These are phyloP conservation scores for Epizoanthus illoricatus DNA, from an alignment of 92 coral and sea anemone genomes.

Conservation along the genomic window DNA sequence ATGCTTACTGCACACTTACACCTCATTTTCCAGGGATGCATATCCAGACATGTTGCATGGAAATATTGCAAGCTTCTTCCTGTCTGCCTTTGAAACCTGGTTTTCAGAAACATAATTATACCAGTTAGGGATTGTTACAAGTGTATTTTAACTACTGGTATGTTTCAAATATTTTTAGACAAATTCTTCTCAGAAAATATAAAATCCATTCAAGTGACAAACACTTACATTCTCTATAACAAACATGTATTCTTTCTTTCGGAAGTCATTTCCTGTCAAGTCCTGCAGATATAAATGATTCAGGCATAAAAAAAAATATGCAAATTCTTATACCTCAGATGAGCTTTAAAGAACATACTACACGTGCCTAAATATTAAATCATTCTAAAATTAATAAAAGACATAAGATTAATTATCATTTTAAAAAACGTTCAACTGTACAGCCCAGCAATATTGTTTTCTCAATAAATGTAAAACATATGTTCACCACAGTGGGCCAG, in stretches of 20 bases:
- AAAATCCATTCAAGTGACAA: neutral
- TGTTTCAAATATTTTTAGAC: too few relatives aligned
- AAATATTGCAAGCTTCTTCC: slow-evolving; percentile 95
- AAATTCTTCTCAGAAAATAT: neutral
- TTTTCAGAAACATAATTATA: neutral
- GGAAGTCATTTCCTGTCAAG: slow-evolving; percentile 65
- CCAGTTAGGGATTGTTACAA: neutral
- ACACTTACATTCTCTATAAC: slow-evolving; percentile 90
- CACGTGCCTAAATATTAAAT: too few relatives aligned
- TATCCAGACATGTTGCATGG: slow-evolving; percentile 93
- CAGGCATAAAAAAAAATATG: too few relatives aligned
- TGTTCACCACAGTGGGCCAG: too few relatives aligned
- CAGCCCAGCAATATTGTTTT: too few relatives aligned
- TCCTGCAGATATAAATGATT: slow-evolving; percentile 52
- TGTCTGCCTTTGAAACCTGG: slow-evolving; percentile 76
- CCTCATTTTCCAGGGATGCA: slow-evolving; percentile 75
- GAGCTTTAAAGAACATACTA: too few relatives aligned
- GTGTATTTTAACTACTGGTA: neutral
- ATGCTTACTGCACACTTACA: slow-evolving; percentile 49
- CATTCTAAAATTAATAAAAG: too few relatives aligned
- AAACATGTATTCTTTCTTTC: slow-evolving; percentile 93
- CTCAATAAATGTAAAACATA: too few relatives aligned
- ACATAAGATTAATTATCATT: too few relatives aligned
- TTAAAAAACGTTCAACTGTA: too few relatives aligned
- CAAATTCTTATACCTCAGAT: too few relatives aligned